Percentiles rank a stretch among this genome's conserved stretches.
phyloP scores from a whole-genome alignment of 2,797 vertebrate genomes.

The Pipistrellus nathusii region DNA sequence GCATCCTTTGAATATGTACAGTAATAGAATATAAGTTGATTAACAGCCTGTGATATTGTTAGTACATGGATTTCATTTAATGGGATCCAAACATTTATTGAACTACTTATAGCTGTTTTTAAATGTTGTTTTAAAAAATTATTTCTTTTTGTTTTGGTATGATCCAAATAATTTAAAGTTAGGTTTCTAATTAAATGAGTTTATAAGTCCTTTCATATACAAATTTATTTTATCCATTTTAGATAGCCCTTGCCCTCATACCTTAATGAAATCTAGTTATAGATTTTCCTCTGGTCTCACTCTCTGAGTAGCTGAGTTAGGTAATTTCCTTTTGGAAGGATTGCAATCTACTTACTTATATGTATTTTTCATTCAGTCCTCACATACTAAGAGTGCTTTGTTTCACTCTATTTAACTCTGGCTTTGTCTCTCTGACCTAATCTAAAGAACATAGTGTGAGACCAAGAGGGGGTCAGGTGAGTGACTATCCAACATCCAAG shows the following conservation, averaged over 20 bases:
- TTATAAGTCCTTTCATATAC: background rate
- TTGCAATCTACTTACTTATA: background rate
- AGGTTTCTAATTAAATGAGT: background rate
- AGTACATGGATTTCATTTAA: background rate
- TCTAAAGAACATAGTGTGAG: background rate
- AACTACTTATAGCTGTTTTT: background rate
- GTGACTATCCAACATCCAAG: background rate
- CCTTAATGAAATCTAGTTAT: slow-evolving; percentile 7
- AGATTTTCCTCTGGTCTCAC: background rate
- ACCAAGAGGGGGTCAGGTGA: background rate
- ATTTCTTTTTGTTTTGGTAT: slow-evolving; percentile 22
- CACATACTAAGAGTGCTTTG: background rate
- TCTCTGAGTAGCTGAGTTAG: background rate
- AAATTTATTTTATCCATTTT: slow-evolving; percentile 1
- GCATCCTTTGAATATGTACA: background rate
- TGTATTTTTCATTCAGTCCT: background rate
- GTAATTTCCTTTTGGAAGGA: background rate
- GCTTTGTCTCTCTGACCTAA: background rate
- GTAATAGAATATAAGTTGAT: background rate
- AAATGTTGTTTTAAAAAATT: slow-evolving; percentile 50
- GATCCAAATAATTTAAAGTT: background rate
- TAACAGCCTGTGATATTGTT: background rate
- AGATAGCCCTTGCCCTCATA: background rate
- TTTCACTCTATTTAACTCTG: background rate
- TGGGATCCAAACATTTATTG: background rate